Percentiles rank a stretch among this genome's conserved stretches.
These are phyloP conservation scores for Myzus persicae DNA, from an alignment of 1,140 invertebrate species.

Conservation along the genomic window DNA sequence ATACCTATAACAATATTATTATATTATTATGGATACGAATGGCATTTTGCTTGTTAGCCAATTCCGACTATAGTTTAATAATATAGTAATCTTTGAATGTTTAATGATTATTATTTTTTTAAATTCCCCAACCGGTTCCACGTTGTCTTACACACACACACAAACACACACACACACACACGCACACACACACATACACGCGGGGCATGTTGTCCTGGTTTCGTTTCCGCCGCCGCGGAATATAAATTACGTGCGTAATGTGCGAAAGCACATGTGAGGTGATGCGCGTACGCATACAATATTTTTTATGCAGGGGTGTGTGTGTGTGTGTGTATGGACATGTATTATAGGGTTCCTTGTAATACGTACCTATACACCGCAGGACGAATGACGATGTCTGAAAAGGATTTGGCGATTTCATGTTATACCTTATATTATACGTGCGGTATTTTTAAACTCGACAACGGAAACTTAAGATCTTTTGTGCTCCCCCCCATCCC, in stretches of 20 bases:
- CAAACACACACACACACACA: not conserved
- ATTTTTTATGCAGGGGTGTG: not conserved
- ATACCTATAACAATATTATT: not conserved
- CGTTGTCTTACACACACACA: not conserved
- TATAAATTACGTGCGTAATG: not conserved
- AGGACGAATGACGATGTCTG: not conserved
- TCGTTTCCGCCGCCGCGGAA: not conserved
- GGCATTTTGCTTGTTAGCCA: constrained; percentile 21
- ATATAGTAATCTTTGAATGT: constrained; percentile 11
- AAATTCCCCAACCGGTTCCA: constrained; percentile 17
- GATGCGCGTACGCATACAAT: not conserved
- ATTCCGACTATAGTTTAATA: constrained; percentile 28
- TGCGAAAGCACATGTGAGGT: not conserved
- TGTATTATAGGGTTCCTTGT: not conserved
- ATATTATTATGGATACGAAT: constrained; percentile 15
- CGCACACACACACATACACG: not conserved
- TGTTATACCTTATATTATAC: not conserved
- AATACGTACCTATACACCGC: not conserved
- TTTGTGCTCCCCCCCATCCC: not conserved
- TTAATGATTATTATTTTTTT: constrained; percentile 29
- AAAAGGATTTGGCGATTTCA: not conserved
- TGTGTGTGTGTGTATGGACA: not conserved
- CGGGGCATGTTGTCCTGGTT: not conserved
- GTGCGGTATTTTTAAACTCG: not conserved
- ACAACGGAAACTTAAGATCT: not conserved